Base-by-base conservation (phyloP, 2,797 vertebrate species). In the Balearica regulorum region DNA sequence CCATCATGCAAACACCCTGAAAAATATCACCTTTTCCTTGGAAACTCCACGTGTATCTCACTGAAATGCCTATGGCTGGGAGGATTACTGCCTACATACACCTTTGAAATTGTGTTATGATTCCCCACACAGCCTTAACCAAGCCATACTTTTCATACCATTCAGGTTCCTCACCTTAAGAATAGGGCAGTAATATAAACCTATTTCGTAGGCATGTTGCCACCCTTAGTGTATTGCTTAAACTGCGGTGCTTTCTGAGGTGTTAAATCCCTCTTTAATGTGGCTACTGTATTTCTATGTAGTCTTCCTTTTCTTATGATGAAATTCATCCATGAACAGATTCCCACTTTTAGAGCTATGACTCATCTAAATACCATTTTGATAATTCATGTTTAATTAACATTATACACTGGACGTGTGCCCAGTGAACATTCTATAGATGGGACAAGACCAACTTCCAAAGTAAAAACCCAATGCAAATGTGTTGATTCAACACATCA, bases 361-460 rank as follows among this genome's bases (percentile, higher is more conserved):
- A 14, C 15, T 86, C 70, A 57, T 54, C 28, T 70, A 79, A 90
- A 62, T 46, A 39, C 15, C 28, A 46, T 28, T 89, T 87, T 4
- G 5, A 57, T 75, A 41, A 8, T 72, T 78, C 29, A 26, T 33
- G 17, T 62, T 51, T 41, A 80, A 68, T 53, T 82, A 33, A 39
- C 10, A 5, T 58, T 72, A 31, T 17, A 18, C 14, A 39, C 20
- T 0, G 0, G 13, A 9, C 6, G 3, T 8, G 11, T 51, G 18
- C 24, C 2, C 5, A 25, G 16, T 21, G 21, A 15, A 49, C 31
- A 39, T 44, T 72, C 43, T 64, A 53, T 2, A 61, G 20, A 35
- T 4, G 4, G 7, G 19, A 58, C 21, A 82, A 82, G 43, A 77
- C 11, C 43, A 62, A 3, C 10, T 57, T 69, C 22, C n/a, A 18